phyloP scores from a whole-genome alignment of 2,888 invertebrate genomes.

The Sarcophaga rosellei region DNA sequence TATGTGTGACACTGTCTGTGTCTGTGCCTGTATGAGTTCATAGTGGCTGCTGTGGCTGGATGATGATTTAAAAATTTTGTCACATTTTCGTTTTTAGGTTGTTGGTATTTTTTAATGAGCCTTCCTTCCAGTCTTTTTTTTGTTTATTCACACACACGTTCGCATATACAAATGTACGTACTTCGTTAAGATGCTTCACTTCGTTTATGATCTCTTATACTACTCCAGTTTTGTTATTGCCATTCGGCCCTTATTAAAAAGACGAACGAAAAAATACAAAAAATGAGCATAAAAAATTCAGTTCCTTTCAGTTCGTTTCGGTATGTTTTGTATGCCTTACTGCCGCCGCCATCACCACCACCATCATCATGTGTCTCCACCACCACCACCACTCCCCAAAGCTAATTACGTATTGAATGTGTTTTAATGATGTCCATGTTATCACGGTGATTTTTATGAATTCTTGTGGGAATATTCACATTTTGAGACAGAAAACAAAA shows the following conservation, averaged over 20 bases:
- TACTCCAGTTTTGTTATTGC: conserved; percentile 36
- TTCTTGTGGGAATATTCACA: conserved; percentile 68
- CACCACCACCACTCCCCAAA: conserved; percentile 55
- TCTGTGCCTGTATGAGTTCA: not conserved
- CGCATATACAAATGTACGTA: not conserved
- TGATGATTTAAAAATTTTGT: conserved; percentile 80
- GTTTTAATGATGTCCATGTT: conserved; percentile 69
- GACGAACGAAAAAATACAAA: not conserved
- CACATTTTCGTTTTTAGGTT: conserved; percentile 79
- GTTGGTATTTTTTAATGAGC: conserved; percentile 80
- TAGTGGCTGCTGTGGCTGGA: conserved; percentile 54
- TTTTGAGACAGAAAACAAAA: conserved; percentile 44
- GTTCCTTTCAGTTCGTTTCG: conserved; percentile 50
- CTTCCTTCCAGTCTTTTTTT: conserved; percentile 39
- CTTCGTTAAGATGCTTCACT: conserved; percentile 65
- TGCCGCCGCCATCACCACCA: conserved; percentile 12
- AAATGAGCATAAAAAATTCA: not conserved
- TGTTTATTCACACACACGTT: no score
- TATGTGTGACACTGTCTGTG: not conserved
- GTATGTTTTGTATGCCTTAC: conserved; percentile 38
- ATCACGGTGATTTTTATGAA: conserved; percentile 69
- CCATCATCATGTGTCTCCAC: conserved; percentile 3
- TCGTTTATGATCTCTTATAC: conserved; percentile 54
- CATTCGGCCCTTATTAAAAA: conserved; percentile 65
- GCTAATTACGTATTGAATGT: conserved; percentile 69